Conservation (phyloP, 35 echinoderm and acorn worm genomes). For the Nesometra sesokonis region DNA sequence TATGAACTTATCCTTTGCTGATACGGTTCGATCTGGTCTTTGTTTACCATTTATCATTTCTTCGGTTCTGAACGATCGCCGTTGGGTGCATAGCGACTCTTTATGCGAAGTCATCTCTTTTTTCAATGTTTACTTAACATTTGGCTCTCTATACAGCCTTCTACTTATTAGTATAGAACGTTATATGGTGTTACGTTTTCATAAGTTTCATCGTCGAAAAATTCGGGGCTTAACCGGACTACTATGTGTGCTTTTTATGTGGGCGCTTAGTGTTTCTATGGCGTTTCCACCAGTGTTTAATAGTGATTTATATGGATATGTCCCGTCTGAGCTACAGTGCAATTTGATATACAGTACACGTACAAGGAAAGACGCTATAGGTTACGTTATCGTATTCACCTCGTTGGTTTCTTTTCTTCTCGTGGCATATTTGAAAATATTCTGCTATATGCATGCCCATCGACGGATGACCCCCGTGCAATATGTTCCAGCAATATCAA, state of each 20-base stretch:
- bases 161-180: slow-evolving; percentile 77
- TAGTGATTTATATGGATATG: slow-evolving; percentile 51
- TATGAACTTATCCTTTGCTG: slow-evolving; percentile 83
- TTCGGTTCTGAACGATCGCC: slow-evolving; percentile 34
- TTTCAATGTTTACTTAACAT: slow-evolving; percentile 92
- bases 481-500: slow-evolving; percentile 85
- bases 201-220: slow-evolving; percentile 88
- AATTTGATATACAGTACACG: slow-evolving; percentile 45
- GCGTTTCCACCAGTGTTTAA: slow-evolving; percentile 94
- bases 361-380: slow-evolving; percentile 47
- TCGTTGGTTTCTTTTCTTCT: slow-evolving; percentile 48
- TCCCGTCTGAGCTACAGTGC: slow-evolving; percentile 62
- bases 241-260: slow-evolving; percentile 55
- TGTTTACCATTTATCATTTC: slow-evolving; percentile 73
- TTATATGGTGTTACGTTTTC: slow-evolving; percentile 78
- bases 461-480: slow-evolving; percentile 81
- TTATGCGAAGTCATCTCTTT: slow-evolving; percentile 89
- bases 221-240: slow-evolving; percentile 65
- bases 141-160: slow-evolving; percentile 68
- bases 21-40: slow-evolving; percentile 55
- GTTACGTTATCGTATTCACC: slow-evolving; percentile 64
- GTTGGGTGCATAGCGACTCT: slow-evolving; percentile 63
- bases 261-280: slow-evolving; percentile 78
- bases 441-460: slow-evolving; percentile 85
- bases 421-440: slow-evolving; percentile 69